Percentiles rank a stretch among this genome's conserved stretches.
Conservation (phyloP, 2,797 vertebrate species). For the Coranthus polyacanthus region DNA sequence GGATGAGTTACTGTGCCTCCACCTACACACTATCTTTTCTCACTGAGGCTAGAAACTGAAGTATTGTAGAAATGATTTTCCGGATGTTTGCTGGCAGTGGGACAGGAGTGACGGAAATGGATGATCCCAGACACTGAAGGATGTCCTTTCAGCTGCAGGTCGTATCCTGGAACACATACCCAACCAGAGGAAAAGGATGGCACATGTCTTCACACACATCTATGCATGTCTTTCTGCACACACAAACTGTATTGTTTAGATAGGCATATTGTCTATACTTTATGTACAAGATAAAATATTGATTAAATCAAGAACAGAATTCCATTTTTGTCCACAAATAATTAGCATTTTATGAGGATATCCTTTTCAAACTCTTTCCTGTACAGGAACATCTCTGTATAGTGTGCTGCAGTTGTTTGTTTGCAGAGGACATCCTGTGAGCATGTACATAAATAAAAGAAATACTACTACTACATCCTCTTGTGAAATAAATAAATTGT, state of each 20-base stretch:
- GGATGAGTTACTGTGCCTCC: neutral
- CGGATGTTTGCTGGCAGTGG: constrained; percentile 10
- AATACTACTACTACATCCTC: constrained; percentile 39
- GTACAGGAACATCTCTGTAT: constrained; percentile 44
- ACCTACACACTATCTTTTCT: neutral
- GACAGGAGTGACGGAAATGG: constrained; percentile 4
- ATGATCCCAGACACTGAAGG: constrained; percentile 32
- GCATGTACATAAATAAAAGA: constrained; percentile 45
- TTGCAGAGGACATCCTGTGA: constrained; percentile 73
- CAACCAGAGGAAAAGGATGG: constrained; percentile 35
- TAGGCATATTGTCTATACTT: constrained; percentile 18
- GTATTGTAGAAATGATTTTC: constrained; percentile 21
- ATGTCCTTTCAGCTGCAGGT: constrained; percentile 50
- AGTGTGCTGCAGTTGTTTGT: constrained; percentile 64
- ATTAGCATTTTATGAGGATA: constrained; percentile 54
- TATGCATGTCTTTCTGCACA: neutral
- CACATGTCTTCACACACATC: neutral
- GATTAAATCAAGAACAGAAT: constrained; percentile 27
- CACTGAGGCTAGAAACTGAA: constrained; percentile 5
- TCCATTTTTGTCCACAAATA: constrained; percentile 46
- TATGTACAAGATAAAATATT: constrained; percentile 33
- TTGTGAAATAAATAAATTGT: constrained; percentile 17
- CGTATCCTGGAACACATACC: constrained; percentile 65
- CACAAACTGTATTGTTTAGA: neutral
- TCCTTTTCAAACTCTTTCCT: constrained; percentile 68